Evolutionary conservation across 2,113 vertebrate species (phyloP), one percentile per base, ranked within the genome.

Genomic region (Parotia lawesii): DNA sequence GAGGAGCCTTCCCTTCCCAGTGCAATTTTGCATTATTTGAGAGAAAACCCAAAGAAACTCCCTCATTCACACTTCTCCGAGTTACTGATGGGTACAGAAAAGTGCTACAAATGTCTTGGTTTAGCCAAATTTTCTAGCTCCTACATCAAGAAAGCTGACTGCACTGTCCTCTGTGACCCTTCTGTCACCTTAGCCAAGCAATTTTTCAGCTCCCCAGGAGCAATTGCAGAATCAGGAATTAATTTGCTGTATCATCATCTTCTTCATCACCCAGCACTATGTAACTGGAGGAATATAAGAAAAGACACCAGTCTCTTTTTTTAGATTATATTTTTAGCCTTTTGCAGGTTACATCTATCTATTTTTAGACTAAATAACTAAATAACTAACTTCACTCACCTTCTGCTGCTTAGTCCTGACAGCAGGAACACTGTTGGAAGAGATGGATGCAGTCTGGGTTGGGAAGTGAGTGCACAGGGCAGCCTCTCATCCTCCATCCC

Each of bases 181-280:
- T 73, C 62, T 84, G 24, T 57, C 87, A 75, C 84, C 76, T 90
- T 78, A 83, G 47, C 56, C 65, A 80, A 67, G 83, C 25, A 22
- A 27, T 56, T 73, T 85, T 86, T 90, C 53, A 93, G n/a, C 38
- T 72, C 54, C 33, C 15, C 9, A 50, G 56, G 78, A 81, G 35
- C 25, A 69, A 13, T 31, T 81, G 76, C 92, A 95, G 84, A 91
- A 91, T 85, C 86, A 87, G 87, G 74, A 72, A 73, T 51, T 90
- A 62, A 90, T 75, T 31, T 85, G 76, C 91, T 89, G 62, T 42
- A n/a, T 89, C 61, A 89, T 78, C 90, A 87, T 65, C 69, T 73
- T 85, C 73, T 82, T 50, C 45, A 71, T 57, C 72, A 77, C 16
- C 51, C 64, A 78, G 53, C 65, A 23, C 31, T 51, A 10, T 45